A percentile compares a stretch with the other conserved stretches of the same genome.
phyloP scores from a whole-genome alignment of 2,113 vertebrate species.

The Zosterops lateralis region DNA sequence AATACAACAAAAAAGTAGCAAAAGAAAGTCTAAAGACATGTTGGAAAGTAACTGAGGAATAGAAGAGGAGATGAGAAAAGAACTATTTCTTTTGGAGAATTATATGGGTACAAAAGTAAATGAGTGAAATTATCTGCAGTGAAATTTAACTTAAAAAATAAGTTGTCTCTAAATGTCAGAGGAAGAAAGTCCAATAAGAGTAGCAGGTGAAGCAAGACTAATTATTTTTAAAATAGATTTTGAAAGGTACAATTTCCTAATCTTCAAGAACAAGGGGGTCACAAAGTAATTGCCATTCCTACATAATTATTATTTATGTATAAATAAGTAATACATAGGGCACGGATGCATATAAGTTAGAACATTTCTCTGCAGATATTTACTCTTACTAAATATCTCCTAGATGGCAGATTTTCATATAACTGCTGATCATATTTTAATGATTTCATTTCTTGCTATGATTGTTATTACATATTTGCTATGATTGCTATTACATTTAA shows the following conservation, averaged over 20 bases:
- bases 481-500: neutral
- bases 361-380: neutral
- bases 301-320: neutral
- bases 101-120: neutral
- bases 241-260: neutral
- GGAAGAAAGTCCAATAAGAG: neutral
- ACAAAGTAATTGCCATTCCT: neutral
- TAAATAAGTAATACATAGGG: neutral
- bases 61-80: neutral
- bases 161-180: neutral
- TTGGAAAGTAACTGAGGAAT: neutral
- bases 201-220: neutral
- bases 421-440: neutral
- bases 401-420: neutral
- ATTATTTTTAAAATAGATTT: neutral
- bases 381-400: neutral
- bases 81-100: neutral
- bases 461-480: neutral
- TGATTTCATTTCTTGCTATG: neutral
- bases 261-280: neutral
- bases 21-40: neutral
- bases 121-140: neutral
- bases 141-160: neutral
- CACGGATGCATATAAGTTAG: neutral
- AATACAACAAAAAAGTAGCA: neutral